A percentile compares a stretch with the other conserved stretches of the same genome.
phyloP scores from a whole-genome alignment of 2,888 invertebrate species.

The Julus scanicus region DNA sequence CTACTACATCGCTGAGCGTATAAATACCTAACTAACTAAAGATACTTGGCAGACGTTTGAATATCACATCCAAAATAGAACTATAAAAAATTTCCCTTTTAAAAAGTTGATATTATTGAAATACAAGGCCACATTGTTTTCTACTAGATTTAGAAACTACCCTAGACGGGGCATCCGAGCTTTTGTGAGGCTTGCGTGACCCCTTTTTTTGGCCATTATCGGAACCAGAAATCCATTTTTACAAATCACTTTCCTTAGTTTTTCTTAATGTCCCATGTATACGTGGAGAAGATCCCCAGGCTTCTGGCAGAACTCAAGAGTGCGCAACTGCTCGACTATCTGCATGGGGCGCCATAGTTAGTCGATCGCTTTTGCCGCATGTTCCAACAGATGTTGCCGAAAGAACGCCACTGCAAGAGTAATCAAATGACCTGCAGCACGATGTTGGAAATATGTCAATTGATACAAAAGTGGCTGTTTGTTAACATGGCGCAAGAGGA shows the following conservation, averaged over 20 bases:
- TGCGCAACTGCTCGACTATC: neutral
- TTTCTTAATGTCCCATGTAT: too few relatives aligned
- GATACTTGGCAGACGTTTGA: conserved; percentile 33
- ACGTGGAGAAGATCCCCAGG: neutral
- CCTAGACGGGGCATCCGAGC: neutral
- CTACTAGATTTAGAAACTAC: neutral
- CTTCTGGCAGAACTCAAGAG: neutral
- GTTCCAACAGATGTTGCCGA: neutral
- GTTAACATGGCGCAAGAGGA: too few relatives aligned
- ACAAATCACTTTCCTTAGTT: too few relatives aligned
- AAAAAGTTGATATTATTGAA: conserved; percentile 26
- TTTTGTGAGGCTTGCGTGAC: neutral
- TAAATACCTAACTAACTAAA: neutral
- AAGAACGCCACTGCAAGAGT: neutral
- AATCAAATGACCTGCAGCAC: too few relatives aligned
- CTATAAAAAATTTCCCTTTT: neutral
- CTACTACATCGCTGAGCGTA: neutral
- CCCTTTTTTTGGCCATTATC: neutral
- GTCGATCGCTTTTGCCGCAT: neutral
- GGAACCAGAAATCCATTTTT: too few relatives aligned
- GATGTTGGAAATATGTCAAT: too few relatives aligned
- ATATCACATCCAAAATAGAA: conserved; percentile 19
- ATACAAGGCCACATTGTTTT: conserved; percentile 15
- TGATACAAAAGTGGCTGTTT: too few relatives aligned
- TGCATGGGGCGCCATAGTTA: neutral